Evolutionary conservation across 2,888 invertebrate species (phyloP), one percentile per base, ranked within the genome.

Genomic region (Hyalella azteca): DNA sequence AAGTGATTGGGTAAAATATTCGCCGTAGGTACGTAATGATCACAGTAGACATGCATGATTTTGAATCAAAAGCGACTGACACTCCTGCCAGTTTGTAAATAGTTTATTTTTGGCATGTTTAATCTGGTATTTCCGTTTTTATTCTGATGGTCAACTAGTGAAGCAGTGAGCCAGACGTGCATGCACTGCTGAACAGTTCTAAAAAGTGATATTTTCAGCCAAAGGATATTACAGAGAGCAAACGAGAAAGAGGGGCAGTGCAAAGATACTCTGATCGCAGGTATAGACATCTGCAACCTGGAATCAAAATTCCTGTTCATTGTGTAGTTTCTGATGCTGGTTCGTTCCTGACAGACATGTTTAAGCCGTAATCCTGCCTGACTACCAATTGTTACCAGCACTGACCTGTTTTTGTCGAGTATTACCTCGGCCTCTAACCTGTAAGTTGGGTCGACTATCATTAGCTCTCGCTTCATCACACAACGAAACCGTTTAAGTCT

Each of bases 321-420:
- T 54, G 54, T 54, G 54, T 26, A 26, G 26, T 13, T 22, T 54
- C 54, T 2, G 7, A 7, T 29, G 15, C 7, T 7, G 54, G 7
- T 26, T 9, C 54, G 22, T 26, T 36, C 13, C 29, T 66, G 66
- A 36, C 19, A 66, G 66, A 66, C 66, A 66, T 32, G 36, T 36
- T 36, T 66, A 32, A 66, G 29, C n/a, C 66, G 15, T 54, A 66
- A 66, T 15, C 66, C 32, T 26, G 19, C 66, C 66, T 36, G 15
- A 36, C 66, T 7, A 1, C 39, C 66, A 36, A 66, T 66, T 66
- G 66, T 66, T 66, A 36, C 22, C 66, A 36, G 15, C 39, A 7
- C 19, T 66, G 66, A 36, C 66, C 36, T 66, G 66, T 66, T 66
- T 39, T 66, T 66, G 66, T 66, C 11, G 3, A 29, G n/a, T 11